Base-by-base conservation (phyloP, 2,888 invertebrate species). In the Anodontia alba region DNA sequence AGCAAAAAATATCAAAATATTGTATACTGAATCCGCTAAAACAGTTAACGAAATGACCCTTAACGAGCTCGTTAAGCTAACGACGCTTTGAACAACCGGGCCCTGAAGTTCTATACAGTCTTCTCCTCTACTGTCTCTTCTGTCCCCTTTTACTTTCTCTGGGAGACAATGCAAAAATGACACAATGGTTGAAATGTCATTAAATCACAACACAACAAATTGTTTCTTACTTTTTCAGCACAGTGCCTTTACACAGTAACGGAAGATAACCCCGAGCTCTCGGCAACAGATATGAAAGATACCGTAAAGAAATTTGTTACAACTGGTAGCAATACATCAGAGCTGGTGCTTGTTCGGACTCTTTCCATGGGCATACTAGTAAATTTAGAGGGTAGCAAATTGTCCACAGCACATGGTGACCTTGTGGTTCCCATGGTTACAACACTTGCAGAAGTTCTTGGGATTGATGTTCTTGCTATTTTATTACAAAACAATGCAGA, bases 161-260 rank as follows among this genome's bases (percentile, higher is more conserved):
- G n/a, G n/a, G n/a, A n/a, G n/a, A n/a, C n/a, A n/a, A n/a, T n/a
- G n/a, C n/a, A n/a, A n/a, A n/a, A n/a, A n/a, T n/a, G n/a, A n/a
- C n/a, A n/a, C n/a, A n/a, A n/a, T n/a, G n/a, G n/a, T n/a, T n/a
- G n/a, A n/a, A n/a, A n/a, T n/a, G n/a, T n/a, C n/a, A n/a, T n/a
- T n/a, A n/a, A n/a, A n/a, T n/a, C n/a, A n/a, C n/a, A n/a, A n/a
- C n/a, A n/a, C n/a, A n/a, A n/a, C n/a, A n/a, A n/a, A n/a, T n/a
- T n/a, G n/a, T n/a, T n/a, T n/a, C n/a, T n/a, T n/a, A n/a, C n/a
- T n/a, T 12, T 62, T 95, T 96, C 96, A 80, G 95, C 96, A 54
- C 96, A 97, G 90, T 97, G 96, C 90, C 93, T 97, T 10, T 95
- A 96, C 89, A 96, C 97, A 7, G 95, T 97, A 54, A 96, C 96